Conservation (phyloP, 2,113 vertebrate species). For the Oenanthe oenanthe region DNA sequence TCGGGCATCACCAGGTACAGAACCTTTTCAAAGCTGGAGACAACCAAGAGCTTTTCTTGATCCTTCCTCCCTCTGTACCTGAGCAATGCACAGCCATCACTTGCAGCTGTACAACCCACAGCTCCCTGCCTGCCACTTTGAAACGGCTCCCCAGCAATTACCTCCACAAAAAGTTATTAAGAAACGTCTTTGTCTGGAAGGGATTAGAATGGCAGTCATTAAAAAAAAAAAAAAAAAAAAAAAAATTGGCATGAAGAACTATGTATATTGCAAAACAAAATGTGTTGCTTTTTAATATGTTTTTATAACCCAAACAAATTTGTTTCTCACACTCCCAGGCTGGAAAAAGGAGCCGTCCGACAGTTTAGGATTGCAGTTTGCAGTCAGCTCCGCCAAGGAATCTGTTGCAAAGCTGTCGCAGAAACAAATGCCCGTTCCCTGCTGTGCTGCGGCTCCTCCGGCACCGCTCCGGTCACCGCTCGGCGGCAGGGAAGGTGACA, state of each 20-base stretch:
- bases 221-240: neutral
- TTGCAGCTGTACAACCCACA: neutral
- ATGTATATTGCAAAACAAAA: slow-evolving; percentile 83
- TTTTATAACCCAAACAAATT: slow-evolving; percentile 81
- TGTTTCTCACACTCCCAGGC: slow-evolving; percentile 80
- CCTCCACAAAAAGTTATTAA: slow-evolving; percentile 26
- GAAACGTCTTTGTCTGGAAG: slow-evolving; percentile 48
- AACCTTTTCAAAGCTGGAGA: neutral
- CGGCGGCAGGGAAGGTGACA: neutral
- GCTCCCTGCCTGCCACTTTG: neutral
- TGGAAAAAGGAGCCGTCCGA: slow-evolving; percentile 74
- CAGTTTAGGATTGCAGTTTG: slow-evolving; percentile 69
- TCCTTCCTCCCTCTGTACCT: neutral
- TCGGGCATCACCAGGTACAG: neutral
- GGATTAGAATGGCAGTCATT: slow-evolving; percentile 66
- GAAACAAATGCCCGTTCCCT: slow-evolving; percentile 9
- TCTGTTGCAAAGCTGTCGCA: slow-evolving; percentile 59
- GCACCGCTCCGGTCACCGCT: neutral
- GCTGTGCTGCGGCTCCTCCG: slow-evolving; percentile 24
- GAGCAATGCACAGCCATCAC: neutral
- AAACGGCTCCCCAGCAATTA: slow-evolving; percentile 4
- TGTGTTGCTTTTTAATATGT: slow-evolving; percentile 80
- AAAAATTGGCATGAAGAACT: slow-evolving; percentile 70
- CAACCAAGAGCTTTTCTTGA: neutral
- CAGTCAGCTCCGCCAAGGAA: slow-evolving; percentile 58